These are phyloP conservation scores for Bruchidius siliquastri DNA, from an alignment of 2,888 invertebrate species.

Conservation along the genomic window DNA sequence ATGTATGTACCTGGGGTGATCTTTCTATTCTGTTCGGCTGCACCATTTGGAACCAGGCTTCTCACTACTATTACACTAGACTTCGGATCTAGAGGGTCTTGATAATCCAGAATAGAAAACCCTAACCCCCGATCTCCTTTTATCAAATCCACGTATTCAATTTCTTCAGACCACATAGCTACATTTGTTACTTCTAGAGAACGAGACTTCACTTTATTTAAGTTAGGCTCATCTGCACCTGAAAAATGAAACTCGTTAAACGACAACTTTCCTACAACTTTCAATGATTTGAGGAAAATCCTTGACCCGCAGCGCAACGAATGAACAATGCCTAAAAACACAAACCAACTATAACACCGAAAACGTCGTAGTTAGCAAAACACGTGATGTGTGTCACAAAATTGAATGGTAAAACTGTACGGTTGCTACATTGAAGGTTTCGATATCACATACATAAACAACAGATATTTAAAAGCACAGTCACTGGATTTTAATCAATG, in stretches of 20 bases:
- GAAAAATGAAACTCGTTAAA: constrained; percentile 6
- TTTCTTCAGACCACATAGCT: constrained; percentile 95
- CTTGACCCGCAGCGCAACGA: too few relatives aligned
- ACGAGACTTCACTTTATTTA: constrained; percentile 72
- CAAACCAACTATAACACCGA: too few relatives aligned
- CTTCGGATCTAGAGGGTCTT: constrained; percentile 92
- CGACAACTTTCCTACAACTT: background rate
- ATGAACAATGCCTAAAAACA: too few relatives aligned
- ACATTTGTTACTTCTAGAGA: constrained; percentile 93
- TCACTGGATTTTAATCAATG: too few relatives aligned
- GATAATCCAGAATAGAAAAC: constrained; percentile 96
- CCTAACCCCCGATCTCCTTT: constrained; percentile 97
- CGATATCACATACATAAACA: too few relatives aligned
- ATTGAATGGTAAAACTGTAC: too few relatives aligned
- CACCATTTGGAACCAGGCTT: constrained; percentile 95
- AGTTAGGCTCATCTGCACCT: constrained; percentile 60
- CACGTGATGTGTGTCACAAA: too few relatives aligned
- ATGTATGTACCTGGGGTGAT: constrained; percentile 63
- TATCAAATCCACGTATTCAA: constrained; percentile 83
- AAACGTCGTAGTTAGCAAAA: too few relatives aligned
- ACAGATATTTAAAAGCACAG: too few relatives aligned
- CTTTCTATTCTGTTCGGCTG: constrained; percentile 87
- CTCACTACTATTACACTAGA: constrained; percentile 96
- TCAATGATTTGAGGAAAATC: too few relatives aligned
- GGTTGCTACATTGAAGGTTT: too few relatives aligned